Conservation (phyloP, 2,888 invertebrate genomes). For the Charanyca ferruginea region DNA sequence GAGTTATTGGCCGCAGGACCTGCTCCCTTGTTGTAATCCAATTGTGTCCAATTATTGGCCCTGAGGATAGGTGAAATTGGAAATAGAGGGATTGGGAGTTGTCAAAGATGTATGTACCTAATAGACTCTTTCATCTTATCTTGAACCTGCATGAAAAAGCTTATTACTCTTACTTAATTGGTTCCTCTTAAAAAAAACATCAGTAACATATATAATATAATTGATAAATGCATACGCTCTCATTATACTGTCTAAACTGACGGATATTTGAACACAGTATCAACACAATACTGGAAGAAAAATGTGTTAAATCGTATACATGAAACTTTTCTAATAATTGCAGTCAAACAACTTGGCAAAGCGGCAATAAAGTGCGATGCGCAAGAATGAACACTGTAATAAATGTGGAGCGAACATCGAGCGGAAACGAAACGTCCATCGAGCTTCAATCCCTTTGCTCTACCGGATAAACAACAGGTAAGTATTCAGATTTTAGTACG, state of each 20-base stretch:
- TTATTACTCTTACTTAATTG: too few species aligned
- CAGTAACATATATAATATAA: too few species aligned
- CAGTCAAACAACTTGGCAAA: conserved; percentile 49
- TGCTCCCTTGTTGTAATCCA: background rate
- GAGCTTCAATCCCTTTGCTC: conserved; percentile 55
- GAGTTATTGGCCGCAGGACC: background rate
- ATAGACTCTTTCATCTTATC: too few species aligned
- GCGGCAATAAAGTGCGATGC: conserved; percentile 52
- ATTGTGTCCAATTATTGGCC: background rate
- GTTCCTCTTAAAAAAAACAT: too few species aligned
- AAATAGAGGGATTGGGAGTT: too few species aligned
- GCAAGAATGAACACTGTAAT: conserved; percentile 59
- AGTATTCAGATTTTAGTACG: conserved; percentile 62
- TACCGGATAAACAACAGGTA: conserved; percentile 61
- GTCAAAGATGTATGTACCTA: background rate
- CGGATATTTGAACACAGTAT: conserved; percentile 24
- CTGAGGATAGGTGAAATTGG: too few species aligned
- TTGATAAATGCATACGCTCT: background rate
- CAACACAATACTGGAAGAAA: conserved; percentile 12
- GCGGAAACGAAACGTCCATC: conserved; percentile 56
- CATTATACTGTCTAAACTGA: conserved; percentile 9
- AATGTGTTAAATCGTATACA: conserved; percentile 59
- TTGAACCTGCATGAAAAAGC: too few species aligned
- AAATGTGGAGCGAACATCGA: conserved; percentile 58
- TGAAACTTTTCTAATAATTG: conserved; percentile 50